A percentile compares a stretch with the other conserved stretches of the same genome.
These are phyloP conservation scores for Poeciliopsis gracilis DNA, from an alignment of 2,797 vertebrate species.

Conservation along the genomic window DNA sequence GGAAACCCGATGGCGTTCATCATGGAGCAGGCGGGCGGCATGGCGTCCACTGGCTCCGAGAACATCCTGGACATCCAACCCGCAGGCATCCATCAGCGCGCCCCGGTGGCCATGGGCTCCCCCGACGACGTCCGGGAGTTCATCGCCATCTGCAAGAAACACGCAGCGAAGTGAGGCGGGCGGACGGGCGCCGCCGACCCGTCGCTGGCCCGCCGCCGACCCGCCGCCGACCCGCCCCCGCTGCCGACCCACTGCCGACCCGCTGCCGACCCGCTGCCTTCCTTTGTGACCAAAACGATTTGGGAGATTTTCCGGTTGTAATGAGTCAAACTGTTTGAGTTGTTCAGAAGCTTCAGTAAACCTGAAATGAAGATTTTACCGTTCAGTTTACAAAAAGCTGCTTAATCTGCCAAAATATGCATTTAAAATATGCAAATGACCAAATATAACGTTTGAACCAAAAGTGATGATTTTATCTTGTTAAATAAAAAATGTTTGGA, in stretches of 20 bases:
- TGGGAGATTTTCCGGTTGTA: not conserved
- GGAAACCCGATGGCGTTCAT: conserved; percentile 96
- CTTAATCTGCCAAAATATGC: conserved; percentile 14
- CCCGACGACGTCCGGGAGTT: conserved; percentile 92
- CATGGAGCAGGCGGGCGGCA: conserved; percentile 93
- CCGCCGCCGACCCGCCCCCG: no score
- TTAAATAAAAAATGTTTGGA: conserved; percentile 35
- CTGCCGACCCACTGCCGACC: no score
- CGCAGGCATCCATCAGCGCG: conserved; percentile 87
- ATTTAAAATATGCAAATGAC: conserved; percentile 24
- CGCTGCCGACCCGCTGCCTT: no score
- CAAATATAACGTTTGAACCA: conserved; percentile 43
- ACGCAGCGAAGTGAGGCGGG: conserved; percentile 72
- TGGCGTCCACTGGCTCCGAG: conserved; percentile 89
- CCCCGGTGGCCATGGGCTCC: conserved; percentile 90
- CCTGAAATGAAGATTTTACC: conserved; percentile 11
- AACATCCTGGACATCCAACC: conserved; percentile 91
- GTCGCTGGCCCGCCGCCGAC: no score
- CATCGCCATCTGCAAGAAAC: conserved; percentile 86
- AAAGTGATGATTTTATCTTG: conserved; percentile 29
- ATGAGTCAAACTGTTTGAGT: not conserved
- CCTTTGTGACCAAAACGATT: not conserved
- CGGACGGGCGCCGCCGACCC: conserved; percentile 33
- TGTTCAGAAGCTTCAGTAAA: conserved; percentile 5
- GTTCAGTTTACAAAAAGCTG: conserved; percentile 38